Evolutionary conservation across 2,888 invertebrate genomes (phyloP).

Genomic region (Sphaerophoria taeniata): DNA sequence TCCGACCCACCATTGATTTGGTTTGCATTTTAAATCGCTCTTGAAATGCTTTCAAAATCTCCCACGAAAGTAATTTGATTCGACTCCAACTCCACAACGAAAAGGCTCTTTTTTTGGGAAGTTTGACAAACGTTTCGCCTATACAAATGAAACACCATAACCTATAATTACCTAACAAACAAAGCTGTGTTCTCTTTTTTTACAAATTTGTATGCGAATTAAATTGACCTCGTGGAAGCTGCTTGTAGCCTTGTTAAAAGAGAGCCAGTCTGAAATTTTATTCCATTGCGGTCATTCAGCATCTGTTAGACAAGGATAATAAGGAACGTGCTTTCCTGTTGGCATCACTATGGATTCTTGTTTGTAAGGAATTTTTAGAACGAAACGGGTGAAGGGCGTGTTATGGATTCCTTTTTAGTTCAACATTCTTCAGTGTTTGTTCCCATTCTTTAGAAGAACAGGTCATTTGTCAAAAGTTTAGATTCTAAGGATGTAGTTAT

Average conservation of each 20-base stretch:
- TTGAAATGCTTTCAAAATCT: too few relatives aligned
- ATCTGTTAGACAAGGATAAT: conserved; percentile 29
- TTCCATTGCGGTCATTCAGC: conserved; percentile 26
- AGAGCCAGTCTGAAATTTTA: conserved; percentile 2
- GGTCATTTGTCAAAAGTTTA: too few relatives aligned
- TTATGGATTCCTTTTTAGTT: conserved; percentile 10
- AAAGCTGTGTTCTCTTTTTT: neutral
- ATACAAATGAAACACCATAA: neutral
- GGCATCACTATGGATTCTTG: conserved; percentile 28
- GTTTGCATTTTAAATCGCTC: too few relatives aligned
- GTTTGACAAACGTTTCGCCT: too few relatives aligned
- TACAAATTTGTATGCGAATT: neutral
- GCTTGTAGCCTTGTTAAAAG: neutral
- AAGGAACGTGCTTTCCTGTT: conserved; percentile 23
- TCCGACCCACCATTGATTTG: too few relatives aligned
- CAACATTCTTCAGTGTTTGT: conserved; percentile 1
- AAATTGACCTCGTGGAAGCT: too few relatives aligned
- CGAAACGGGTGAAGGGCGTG: conserved; percentile 13
- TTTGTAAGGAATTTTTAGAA: conserved; percentile 28
- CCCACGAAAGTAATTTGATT: too few relatives aligned
- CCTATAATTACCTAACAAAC: neutral
- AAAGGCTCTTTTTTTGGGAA: too few relatives aligned
- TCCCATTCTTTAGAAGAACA: neutral
- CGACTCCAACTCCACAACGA: too few relatives aligned
- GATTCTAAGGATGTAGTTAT: too few relatives aligned